Evolutionary conservation across 30 jellyfish, hydroid and myxozoan species (phyloP).

Genomic region (Nemopilema nomurai): DNA sequence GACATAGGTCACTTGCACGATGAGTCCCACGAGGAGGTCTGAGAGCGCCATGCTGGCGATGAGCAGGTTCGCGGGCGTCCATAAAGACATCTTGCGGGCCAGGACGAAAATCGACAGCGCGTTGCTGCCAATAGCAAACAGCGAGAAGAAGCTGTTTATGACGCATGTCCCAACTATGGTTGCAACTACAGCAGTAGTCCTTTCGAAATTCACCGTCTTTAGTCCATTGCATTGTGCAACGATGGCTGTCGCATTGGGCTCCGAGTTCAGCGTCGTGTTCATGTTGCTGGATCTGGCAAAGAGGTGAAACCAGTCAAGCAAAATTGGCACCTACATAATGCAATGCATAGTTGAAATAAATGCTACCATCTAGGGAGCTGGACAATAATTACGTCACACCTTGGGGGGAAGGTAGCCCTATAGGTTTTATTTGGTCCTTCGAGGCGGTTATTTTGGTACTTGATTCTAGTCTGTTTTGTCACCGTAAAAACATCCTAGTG

Average conservation of each 20-base stretch:
- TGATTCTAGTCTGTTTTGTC: no score
- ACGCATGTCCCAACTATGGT: conserved; percentile 1
- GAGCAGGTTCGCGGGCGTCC: conserved; percentile 39
- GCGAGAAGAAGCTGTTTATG: background rate
- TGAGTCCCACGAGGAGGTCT: conserved; percentile 31
- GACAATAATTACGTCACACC: no score
- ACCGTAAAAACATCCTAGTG: no score
- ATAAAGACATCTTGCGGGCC: background rate
- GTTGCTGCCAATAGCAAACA: conserved; percentile 16
- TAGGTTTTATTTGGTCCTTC: no score
- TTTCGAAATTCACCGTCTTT: conserved; percentile 3
- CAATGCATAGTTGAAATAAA: no score
- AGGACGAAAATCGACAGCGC: background rate
- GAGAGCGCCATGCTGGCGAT: conserved; percentile 25
- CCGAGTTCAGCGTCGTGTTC: background rate
- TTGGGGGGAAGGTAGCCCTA: no score
- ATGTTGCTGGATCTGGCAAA: background rate
- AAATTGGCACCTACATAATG: no score
- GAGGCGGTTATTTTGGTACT: no score
- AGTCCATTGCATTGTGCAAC: conserved; percentile 16
- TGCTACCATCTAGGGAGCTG: no score
- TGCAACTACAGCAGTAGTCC: background rate
- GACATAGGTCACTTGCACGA: conserved; percentile 27
- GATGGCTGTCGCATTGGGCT: background rate
- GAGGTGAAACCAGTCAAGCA: background rate